These are phyloP conservation scores for Paguma larvata DNA, from an alignment of 2,797 vertebrate genomes.

Conservation along the genomic window DNA sequence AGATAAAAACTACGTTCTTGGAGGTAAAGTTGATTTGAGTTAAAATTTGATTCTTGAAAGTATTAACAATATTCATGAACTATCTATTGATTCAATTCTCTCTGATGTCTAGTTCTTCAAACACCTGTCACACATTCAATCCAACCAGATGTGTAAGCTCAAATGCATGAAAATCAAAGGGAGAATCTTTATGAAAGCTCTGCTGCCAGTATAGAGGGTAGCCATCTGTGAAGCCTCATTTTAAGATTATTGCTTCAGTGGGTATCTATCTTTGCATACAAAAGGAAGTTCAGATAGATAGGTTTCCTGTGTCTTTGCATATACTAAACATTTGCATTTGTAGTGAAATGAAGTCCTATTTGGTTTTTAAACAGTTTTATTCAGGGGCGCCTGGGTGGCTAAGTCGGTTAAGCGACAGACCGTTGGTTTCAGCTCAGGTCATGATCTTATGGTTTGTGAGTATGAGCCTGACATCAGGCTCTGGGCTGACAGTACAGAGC, in stretches of 20 bases:
- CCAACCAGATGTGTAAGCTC: neutral
- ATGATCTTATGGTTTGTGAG: no score
- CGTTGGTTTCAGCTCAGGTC: no score
- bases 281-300: neutral
- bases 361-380: constrained; percentile 32
- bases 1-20: neutral
- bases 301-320: neutral
- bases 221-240: neutral
- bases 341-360: neutral
- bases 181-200: neutral
- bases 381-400: neutral
- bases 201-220: neutral
- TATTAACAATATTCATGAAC: neutral
- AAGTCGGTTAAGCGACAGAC: no score
- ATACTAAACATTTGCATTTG: neutral
- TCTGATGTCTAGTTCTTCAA: constrained; percentile 41
- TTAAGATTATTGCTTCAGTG: neutral
- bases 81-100: constrained; percentile 9
- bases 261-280: neutral
- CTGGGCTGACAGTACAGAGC: no score
- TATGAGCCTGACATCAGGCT: no score
- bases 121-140: neutral
- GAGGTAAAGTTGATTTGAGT: constrained; percentile 25
- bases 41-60: constrained; percentile 60
- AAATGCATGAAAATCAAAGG: neutral